Conservation (phyloP, 2,113 vertebrate species). For the Mirza zaza region DNA sequence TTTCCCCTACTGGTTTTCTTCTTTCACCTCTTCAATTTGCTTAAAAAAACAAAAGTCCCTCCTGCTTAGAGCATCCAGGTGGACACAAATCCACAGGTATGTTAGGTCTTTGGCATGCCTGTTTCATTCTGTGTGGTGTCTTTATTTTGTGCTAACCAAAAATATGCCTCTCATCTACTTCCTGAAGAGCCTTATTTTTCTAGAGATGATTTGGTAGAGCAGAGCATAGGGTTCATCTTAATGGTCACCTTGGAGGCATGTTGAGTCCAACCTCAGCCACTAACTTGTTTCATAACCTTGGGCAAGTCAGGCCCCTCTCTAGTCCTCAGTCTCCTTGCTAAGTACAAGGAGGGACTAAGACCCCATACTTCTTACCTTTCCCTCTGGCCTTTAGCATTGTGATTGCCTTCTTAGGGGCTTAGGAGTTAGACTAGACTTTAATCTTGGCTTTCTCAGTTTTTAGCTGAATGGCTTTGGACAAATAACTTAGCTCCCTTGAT, state of each 20-base stretch:
- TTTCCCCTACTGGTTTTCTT: not conserved
- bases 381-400: not conserved
- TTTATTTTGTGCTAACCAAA: not conserved
- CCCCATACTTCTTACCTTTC: not conserved
- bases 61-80: not conserved
- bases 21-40: not conserved
- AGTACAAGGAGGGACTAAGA: not conserved
- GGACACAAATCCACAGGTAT: not conserved
- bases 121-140: not conserved
- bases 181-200: not conserved
- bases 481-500: not conserved
- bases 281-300: not conserved
- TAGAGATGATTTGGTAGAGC: not conserved
- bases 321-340: not conserved
- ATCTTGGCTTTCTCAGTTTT: not conserved
- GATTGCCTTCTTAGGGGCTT: not conserved
- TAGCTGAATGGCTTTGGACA: not conserved
- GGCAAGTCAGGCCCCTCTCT: not conserved
- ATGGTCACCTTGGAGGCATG: not conserved
- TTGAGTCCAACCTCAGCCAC: not conserved
- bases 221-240: not conserved
- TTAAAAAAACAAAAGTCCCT: not conserved
- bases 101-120: not conserved
- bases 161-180: not conserved
- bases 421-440: not conserved